A percentile compares a stretch with the other conserved stretches of the same genome.
Evolutionary conservation across 1,140 invertebrate genomes (phyloP).

Genomic region (Lepidurus packardi): DNA sequence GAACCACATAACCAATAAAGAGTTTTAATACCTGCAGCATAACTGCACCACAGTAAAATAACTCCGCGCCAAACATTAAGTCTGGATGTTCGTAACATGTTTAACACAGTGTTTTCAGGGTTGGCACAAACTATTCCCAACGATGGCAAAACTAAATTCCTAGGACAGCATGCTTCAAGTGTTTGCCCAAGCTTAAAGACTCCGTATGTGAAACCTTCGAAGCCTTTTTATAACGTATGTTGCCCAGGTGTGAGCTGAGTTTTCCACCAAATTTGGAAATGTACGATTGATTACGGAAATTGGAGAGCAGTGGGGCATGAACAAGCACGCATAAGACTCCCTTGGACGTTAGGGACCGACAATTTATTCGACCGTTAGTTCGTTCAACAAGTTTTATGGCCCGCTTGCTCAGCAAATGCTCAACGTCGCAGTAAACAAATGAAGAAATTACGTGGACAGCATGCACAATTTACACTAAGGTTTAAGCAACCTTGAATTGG

Average conservation of each 20-base stretch:
- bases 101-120: neutral
- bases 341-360: neutral
- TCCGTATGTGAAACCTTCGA: neutral
- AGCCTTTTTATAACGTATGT: neutral
- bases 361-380: slow-evolving; percentile 1
- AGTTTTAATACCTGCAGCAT: neutral
- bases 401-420: neutral
- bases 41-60: slow-evolving; percentile 4
- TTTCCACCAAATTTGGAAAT: slow-evolving; percentile 7
- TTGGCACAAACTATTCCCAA: neutral
- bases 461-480: neutral
- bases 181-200: neutral
- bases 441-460: slow-evolving; percentile 9
- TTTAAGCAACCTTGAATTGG: neutral
- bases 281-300: neutral
- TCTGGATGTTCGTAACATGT: neutral
- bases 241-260: neutral
- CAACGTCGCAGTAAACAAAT: neutral
- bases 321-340: slow-evolving; percentile 17
- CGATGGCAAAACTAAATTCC: neutral
- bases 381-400: neutral
- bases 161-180: neutral
- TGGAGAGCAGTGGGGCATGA: slow-evolving; percentile 17
- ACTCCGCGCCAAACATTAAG: neutral
- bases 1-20: neutral